Percentiles rank a stretch among this genome's conserved stretches.
These are phyloP conservation scores for Colletes gigas DNA, from an alignment of 1,140 invertebrate species.

Conservation along the genomic window DNA sequence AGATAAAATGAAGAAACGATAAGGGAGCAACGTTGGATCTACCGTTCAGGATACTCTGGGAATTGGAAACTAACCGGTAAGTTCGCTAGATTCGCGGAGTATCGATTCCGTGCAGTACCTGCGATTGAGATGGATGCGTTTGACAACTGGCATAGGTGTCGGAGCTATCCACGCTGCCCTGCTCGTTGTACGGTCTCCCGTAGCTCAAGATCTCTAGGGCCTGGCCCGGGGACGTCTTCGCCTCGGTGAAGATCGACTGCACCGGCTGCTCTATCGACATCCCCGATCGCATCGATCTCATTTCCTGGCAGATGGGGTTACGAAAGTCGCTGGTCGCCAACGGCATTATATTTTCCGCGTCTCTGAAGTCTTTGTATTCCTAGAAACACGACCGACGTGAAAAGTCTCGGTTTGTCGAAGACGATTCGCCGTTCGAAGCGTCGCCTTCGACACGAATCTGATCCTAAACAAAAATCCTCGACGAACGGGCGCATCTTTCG, in stretches of 20 bases:
- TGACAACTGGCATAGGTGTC: conserved; percentile 98
- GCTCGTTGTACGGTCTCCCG: conserved; percentile 83
- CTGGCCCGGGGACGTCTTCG: conserved; percentile 58
- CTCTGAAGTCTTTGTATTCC: conserved; percentile 94
- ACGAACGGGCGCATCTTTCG: background rate
- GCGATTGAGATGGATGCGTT: conserved; percentile 94
- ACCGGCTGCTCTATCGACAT: background rate
- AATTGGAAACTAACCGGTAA: background rate
- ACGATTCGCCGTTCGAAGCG: background rate
- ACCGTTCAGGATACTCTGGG: background rate
- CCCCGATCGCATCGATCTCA: conserved; percentile 83
- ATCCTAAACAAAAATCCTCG: conserved; percentile 6
- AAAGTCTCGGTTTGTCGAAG: conserved; percentile 38
- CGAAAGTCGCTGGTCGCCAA: conserved; percentile 90
- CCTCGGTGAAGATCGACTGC: conserved; percentile 39
- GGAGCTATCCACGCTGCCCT: conserved; percentile 90
- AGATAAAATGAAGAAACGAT: no score
- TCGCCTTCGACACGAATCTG: conserved; percentile 9
- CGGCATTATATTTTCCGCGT: conserved; percentile 92
- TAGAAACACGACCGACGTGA: conserved; percentile 76
- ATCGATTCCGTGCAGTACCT: conserved; percentile 67
- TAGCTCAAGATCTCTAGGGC: conserved; percentile 39
- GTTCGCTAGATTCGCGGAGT: background rate
- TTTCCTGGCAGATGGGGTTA: conserved; percentile 89
- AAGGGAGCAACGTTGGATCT: no score